phyloP scores from a whole-genome alignment of 2,113 vertebrate genomes.

The Xiphophorus maculatus region DNA sequence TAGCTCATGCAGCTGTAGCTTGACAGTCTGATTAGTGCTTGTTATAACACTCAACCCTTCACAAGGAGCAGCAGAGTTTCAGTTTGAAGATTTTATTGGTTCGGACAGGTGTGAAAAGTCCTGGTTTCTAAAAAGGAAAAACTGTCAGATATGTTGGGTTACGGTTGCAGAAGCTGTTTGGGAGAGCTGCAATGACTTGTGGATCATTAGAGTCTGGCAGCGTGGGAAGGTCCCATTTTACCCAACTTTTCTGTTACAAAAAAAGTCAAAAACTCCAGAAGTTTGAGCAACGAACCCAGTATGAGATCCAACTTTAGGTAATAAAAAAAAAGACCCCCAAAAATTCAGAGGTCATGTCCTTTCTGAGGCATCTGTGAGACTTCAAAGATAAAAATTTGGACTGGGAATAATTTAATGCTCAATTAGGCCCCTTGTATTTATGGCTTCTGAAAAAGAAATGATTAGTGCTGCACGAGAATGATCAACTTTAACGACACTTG shows the following conservation, averaged over 20 bases:
- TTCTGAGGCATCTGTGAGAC: constrained; percentile 38
- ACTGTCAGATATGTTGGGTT: constrained; percentile 37
- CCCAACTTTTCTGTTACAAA: constrained; percentile 27
- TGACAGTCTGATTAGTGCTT: constrained; percentile 65
- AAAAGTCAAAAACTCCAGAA: constrained; percentile 44
- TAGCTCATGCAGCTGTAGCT: constrained; percentile 67
- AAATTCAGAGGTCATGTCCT: constrained; percentile 42
- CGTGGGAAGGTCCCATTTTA: constrained; percentile 7
- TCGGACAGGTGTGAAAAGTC: constrained; percentile 54
- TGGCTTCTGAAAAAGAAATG: constrained; percentile 62
- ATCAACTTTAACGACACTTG: constrained; percentile 52
- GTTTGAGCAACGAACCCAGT: constrained; percentile 22
- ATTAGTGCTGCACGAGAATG: constrained; percentile 50
- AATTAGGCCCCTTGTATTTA: constrained; percentile 68
- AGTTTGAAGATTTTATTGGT: constrained; percentile 40
- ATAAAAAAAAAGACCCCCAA: constrained; percentile 19
- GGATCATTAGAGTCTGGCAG: constrained; percentile 40
- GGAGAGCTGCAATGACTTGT: constrained; percentile 35
- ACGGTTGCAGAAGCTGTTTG: constrained; percentile 42
- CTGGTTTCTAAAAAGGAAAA: constrained; percentile 39
- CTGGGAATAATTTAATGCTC: constrained; percentile 69
- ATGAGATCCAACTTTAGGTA: constrained; percentile 3
- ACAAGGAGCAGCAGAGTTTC: constrained; percentile 40
- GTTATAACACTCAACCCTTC: constrained; percentile 60
- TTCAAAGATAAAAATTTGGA: constrained; percentile 64